These are phyloP conservation scores for Propithecus deckenii DNA, from an alignment of 2,797 vertebrate genomes.

Conservation along the genomic window DNA sequence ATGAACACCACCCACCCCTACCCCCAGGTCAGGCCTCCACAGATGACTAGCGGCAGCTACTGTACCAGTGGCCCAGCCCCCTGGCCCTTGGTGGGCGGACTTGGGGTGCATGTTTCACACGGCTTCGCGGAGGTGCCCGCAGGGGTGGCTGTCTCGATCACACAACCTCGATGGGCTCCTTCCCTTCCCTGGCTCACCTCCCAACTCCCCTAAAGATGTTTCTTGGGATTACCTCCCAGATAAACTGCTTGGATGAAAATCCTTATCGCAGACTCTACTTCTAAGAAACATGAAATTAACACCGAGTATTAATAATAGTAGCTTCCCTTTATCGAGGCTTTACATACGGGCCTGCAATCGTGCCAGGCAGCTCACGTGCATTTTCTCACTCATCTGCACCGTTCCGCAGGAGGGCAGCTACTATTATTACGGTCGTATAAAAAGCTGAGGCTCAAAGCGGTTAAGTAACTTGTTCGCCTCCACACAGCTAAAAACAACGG, in stretches of 20 bases:
- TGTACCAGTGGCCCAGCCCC: background rate
- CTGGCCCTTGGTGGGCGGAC: rapidly evolving
- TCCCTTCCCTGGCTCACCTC: background rate
- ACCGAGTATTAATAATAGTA: background rate
- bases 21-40: background rate
- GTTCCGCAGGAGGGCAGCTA: background rate
- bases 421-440: background rate
- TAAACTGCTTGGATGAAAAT: background rate
- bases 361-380: background rate
- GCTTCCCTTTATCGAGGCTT: background rate
- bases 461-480: background rate
- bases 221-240: background rate
- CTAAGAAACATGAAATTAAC: background rate
- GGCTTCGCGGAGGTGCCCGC: background rate
- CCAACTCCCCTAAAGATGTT: background rate
- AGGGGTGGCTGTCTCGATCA: background rate
- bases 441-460: background rate
- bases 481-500: background rate
- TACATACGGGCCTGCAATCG: background rate
- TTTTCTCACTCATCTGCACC: background rate
- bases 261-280: background rate
- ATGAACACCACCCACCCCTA: too few relatives aligned
- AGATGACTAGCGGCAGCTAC: background rate
- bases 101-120: too few relatives aligned
- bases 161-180: background rate